Evolutionary conservation across 2,888 invertebrate genomes (phyloP).

Genomic region (Volucella zonaria): DNA sequence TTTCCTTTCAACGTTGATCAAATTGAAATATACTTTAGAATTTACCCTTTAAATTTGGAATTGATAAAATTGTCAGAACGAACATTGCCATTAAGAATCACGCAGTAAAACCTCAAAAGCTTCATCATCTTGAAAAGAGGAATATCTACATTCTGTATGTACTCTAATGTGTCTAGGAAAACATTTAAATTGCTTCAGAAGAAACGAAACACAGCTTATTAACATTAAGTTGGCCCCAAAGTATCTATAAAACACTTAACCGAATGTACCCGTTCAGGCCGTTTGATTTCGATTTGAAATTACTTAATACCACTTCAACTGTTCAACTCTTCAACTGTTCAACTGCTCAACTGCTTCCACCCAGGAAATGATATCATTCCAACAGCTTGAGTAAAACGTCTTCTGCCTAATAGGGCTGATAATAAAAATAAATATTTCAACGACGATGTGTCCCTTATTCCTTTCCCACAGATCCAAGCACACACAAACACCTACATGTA

Average conservation of each 20-base stretch:
- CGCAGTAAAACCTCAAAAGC: too few species aligned
- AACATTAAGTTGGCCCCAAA: conserved; percentile 59
- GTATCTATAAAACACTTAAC: conserved; percentile 60
- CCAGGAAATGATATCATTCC: conserved; percentile 41
- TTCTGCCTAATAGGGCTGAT: conserved; percentile 63
- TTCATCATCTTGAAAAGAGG: too few species aligned
- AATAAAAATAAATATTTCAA: conserved; percentile 71
- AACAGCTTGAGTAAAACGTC: conserved; percentile 70
- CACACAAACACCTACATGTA: conserved; percentile 10
- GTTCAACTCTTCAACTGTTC: conserved; percentile 12
- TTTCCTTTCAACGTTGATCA: too few species aligned
- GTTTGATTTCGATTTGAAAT: conserved; percentile 66
- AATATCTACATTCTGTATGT: too few species aligned
- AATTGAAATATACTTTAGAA: too few species aligned
- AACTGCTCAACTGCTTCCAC: conserved; percentile 15
- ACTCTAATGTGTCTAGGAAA: not conserved
- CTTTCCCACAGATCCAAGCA: conserved; percentile 22
- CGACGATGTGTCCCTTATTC: conserved; percentile 54
- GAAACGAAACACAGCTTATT: conserved; percentile 47
- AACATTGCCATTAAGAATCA: too few species aligned
- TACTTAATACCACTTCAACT: conserved; percentile 52
- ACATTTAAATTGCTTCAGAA: conserved; percentile 10
- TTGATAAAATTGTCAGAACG: too few species aligned
- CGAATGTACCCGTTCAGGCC: conserved; percentile 38
- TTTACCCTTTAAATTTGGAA: too few species aligned